These are phyloP conservation scores for Pelvicachromis taeniatus DNA, from an alignment of 2,113 vertebrate genomes.

Conservation along the genomic window DNA sequence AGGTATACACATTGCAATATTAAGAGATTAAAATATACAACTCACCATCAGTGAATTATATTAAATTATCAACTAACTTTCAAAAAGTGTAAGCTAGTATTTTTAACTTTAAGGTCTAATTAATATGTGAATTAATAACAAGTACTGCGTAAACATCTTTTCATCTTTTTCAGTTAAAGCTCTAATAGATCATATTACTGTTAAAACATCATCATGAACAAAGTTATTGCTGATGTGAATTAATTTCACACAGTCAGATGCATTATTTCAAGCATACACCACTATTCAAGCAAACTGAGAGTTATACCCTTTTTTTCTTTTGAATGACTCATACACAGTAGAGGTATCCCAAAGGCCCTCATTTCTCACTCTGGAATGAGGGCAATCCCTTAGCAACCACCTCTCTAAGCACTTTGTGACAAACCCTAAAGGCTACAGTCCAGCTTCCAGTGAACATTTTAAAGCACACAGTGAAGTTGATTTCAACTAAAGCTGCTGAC, in stretches of 20 bases:
- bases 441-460: conserved; percentile 41
- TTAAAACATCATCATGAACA: neutral
- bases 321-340: conserved; percentile 15
- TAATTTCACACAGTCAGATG: neutral
- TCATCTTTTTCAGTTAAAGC: neutral
- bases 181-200: neutral
- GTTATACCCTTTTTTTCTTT: neutral
- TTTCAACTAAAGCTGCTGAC: conserved; percentile 62
- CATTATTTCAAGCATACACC: neutral
- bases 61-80: neutral
- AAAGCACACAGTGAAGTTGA: conserved; percentile 14
- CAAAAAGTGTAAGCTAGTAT: neutral
- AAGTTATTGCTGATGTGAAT: neutral
- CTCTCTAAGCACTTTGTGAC: conserved; percentile 43
- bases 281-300: neutral
- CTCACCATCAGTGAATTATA: neutral
- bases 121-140: neutral
- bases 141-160: neutral
- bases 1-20: too few relatives aligned
- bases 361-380: conserved; percentile 17
- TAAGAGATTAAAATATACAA: neutral
- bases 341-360: neutral
- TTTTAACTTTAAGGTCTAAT: neutral
- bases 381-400: conserved; percentile 21
- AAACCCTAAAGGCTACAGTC: conserved; percentile 38